A percentile compares a stretch with the other conserved stretches of the same genome.
Conservation (phyloP, 2,113 vertebrate genomes). For the Symphodus melops region DNA sequence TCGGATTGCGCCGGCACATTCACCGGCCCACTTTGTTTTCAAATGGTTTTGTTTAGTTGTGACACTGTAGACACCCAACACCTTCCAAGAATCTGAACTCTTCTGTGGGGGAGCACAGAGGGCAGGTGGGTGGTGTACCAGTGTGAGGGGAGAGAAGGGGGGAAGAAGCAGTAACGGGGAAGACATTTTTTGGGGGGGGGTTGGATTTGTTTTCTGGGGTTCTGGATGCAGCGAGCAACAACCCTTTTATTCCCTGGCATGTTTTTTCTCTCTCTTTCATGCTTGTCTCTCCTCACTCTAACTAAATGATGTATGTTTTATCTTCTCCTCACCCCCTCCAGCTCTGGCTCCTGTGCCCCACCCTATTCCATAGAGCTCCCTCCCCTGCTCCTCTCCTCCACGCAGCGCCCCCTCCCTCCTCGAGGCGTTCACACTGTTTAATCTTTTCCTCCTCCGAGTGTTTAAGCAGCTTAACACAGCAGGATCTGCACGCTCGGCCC, state of each 20-base stretch:
- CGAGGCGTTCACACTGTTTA: constrained; percentile 42
- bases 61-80: constrained; percentile 88
- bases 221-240: constrained; percentile 32
- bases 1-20: constrained; percentile 84
- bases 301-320: neutral
- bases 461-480: constrained; percentile 78
- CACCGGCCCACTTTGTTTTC: constrained; percentile 87
- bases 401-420: constrained; percentile 32
- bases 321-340: constrained; percentile 12
- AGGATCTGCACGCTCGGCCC: constrained; percentile 44
- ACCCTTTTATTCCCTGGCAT: neutral
- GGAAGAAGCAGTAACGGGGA: constrained; percentile 17
- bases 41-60: constrained; percentile 91
- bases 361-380: constrained; percentile 21
- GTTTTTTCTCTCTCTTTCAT: neutral
- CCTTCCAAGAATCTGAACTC: constrained; percentile 84
- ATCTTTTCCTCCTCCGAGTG: constrained; percentile 57
- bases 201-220: constrained; percentile 19
- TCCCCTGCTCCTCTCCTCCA: constrained; percentile 44
- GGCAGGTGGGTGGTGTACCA: constrained; percentile 70
- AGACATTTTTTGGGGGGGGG: constrained; percentile 28
- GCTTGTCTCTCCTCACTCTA: constrained; percentile 12
- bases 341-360: constrained; percentile 13
- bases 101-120: constrained; percentile 72
- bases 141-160: constrained; percentile 34